Conservation (phyloP, 2,888 invertebrate genomes). For the Cataglyphis rosenhaueri region DNA sequence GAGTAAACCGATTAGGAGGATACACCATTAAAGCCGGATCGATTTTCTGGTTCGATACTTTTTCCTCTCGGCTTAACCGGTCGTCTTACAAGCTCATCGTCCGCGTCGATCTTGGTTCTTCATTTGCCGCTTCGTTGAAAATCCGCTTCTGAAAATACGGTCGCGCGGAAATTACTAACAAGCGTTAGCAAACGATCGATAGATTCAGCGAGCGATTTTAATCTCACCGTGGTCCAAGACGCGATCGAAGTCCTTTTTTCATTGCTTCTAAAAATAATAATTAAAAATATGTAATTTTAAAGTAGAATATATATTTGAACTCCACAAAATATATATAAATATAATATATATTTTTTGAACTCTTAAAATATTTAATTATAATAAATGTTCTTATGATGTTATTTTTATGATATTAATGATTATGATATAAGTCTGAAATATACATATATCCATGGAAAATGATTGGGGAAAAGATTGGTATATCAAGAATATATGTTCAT, state of each 20-base stretch:
- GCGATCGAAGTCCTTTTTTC: not conserved
- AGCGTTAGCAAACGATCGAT: conserved; percentile 12
- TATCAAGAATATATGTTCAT: not conserved
- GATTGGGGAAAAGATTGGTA: not conserved
- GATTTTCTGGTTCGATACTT: conserved; percentile 51
- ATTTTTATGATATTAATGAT: not conserved
- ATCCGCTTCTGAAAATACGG: conserved; percentile 43
- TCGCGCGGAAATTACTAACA: conserved; percentile 36
- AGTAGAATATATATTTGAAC: not conserved
- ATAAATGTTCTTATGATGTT: not conserved
- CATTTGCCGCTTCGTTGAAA: conserved; percentile 51
- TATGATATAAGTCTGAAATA: not conserved
- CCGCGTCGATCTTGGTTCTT: conserved; percentile 36
- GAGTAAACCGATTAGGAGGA: conserved; percentile 47
- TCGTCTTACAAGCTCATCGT: conserved; percentile 38
- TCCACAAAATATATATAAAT: not conserved
- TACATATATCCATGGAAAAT: not conserved
- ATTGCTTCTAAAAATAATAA: not conserved
- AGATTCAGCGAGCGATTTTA: conserved; percentile 1
- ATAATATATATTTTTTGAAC: not conserved
- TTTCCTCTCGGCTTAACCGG: conserved; percentile 32
- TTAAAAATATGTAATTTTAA: not conserved
- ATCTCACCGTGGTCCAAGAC: not conserved
- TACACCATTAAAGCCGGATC: conserved; percentile 29
- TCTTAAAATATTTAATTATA: conserved; percentile 1